These are phyloP conservation scores for Drosophila flavopinicola DNA, from an alignment of 2,888 invertebrate genomes.

Conservation along the genomic window DNA sequence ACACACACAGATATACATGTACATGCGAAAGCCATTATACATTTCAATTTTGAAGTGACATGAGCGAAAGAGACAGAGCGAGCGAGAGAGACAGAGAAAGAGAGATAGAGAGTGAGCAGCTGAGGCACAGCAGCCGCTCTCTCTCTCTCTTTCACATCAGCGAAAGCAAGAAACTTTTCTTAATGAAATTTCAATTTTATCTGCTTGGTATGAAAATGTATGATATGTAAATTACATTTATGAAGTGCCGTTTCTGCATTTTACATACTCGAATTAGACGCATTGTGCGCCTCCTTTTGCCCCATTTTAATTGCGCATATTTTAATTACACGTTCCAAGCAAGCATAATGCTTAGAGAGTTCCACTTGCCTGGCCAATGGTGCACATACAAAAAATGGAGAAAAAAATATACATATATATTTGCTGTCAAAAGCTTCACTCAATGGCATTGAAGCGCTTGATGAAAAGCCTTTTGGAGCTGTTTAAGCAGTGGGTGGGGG, in stretches of 20 bases:
- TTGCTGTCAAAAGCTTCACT: slow-evolving; percentile 33
- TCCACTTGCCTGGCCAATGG: slow-evolving; percentile 23
- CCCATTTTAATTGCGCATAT: slow-evolving; percentile 71
- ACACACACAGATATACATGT: slow-evolving; percentile 7
- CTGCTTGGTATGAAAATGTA: slow-evolving; percentile 29
- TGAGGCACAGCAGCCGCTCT: background rate
- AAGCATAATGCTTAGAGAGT: slow-evolving; percentile 10
- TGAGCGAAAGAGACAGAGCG: slow-evolving; percentile 4
- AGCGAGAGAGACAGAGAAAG: background rate
- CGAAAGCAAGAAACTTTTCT: slow-evolving; percentile 63
- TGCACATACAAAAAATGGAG: slow-evolving; percentile 2
- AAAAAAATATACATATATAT: slow-evolving; percentile 7
- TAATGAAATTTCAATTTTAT: slow-evolving; percentile 79
- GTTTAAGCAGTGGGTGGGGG: background rate
- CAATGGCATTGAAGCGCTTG: slow-evolving; percentile 45
- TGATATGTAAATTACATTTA: slow-evolving; percentile 71
- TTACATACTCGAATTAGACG: slow-evolving; percentile 46
- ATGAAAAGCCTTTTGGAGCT: slow-evolving; percentile 34
- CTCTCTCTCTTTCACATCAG: slow-evolving; percentile 19
- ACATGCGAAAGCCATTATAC: slow-evolving; percentile 65
- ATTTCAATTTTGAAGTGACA: slow-evolving; percentile 72
- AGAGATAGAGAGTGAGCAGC: background rate
- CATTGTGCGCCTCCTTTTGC: slow-evolving; percentile 32
- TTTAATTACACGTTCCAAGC: slow-evolving; percentile 65
- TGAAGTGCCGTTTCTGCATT: slow-evolving; percentile 46